Conservation (phyloP, 2,888 invertebrate genomes). For the Caenorhabditis angaria region DNA sequence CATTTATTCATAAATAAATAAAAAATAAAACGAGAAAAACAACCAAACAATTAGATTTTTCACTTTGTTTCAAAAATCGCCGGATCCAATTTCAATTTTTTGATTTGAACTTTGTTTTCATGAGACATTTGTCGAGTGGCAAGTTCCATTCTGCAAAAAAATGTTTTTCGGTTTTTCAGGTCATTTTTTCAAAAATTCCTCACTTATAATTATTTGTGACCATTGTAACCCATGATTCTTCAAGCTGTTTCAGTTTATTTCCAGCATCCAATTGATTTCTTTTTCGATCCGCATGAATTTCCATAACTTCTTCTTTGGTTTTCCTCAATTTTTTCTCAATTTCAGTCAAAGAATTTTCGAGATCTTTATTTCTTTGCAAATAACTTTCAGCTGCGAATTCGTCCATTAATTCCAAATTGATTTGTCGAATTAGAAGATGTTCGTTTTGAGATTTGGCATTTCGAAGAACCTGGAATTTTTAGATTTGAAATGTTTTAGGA, state of each 20-base stretch:
- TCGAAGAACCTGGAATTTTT: slow-evolving; percentile 35
- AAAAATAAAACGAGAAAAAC: no score
- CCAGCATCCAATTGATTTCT: slow-evolving; percentile 63
- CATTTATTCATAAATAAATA: no score
- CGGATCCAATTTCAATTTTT: slow-evolving; percentile 42
- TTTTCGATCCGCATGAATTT: slow-evolving; percentile 65
- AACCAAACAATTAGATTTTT: background rate
- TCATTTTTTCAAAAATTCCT: background rate
- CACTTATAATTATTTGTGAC: slow-evolving; percentile 61
- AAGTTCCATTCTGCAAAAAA: slow-evolving; percentile 57
- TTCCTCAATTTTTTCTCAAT: slow-evolving; percentile 39
- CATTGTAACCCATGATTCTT: slow-evolving; percentile 55
- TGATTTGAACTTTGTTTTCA: slow-evolving; percentile 36
- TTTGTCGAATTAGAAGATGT: slow-evolving; percentile 61
- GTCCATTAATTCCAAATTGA: slow-evolving; percentile 66
- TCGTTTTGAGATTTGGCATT: slow-evolving; percentile 68
- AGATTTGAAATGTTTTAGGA: background rate
- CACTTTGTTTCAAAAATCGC: slow-evolving; percentile 12
- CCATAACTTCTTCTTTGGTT: slow-evolving; percentile 54
- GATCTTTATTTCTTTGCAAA: slow-evolving; percentile 55
- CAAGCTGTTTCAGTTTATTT: slow-evolving; percentile 56
- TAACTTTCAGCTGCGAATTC: slow-evolving; percentile 61
- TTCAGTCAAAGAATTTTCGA: slow-evolving; percentile 44
- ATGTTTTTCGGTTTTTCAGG: background rate
- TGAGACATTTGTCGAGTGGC: slow-evolving; percentile 50